Evolutionary conservation across 2,113 vertebrate genomes (phyloP).

Genomic region (Pachycephala philippinensis): DNA sequence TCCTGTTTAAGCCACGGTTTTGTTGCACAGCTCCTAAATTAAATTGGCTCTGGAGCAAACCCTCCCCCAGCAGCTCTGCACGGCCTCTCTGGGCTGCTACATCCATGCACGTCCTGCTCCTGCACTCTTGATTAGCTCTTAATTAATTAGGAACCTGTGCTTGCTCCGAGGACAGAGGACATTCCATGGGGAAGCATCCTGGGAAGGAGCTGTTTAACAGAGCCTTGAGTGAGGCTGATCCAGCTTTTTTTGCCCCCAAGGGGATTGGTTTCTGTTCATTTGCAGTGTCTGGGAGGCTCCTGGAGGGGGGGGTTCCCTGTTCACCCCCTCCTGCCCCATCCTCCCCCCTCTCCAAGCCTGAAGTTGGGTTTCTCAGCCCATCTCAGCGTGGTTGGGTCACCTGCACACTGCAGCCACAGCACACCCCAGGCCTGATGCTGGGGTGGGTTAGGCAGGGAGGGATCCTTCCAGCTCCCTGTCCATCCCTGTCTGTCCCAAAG

Average conservation of each 20-base stretch:
- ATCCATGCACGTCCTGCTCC: not conserved
- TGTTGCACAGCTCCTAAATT: not conserved
- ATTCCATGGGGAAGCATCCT: not conserved
- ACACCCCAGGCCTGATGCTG: not conserved
- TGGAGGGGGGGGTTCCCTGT: not conserved
- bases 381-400: fast-evolving
- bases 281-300: not conserved
- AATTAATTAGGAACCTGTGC: not conserved
- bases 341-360: not conserved
- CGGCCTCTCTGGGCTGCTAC: not conserved
- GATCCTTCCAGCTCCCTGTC: not conserved
- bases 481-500: not conserved
- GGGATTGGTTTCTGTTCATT: not conserved
- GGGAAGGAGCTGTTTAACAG: not conserved
- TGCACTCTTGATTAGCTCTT: not conserved
- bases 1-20: not conserved
- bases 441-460: not conserved
- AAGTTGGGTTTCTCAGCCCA: not conserved
- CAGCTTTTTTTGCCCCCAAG: not conserved
- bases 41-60: not conserved
- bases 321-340: not conserved
- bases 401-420: fast-evolving
- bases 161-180: not conserved
- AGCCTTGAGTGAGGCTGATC: not conserved
- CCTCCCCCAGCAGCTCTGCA: not conserved